Base-by-base conservation (phyloP, 2,113 vertebrate genomes). In the Psammodynastes pulverulentus region DNA sequence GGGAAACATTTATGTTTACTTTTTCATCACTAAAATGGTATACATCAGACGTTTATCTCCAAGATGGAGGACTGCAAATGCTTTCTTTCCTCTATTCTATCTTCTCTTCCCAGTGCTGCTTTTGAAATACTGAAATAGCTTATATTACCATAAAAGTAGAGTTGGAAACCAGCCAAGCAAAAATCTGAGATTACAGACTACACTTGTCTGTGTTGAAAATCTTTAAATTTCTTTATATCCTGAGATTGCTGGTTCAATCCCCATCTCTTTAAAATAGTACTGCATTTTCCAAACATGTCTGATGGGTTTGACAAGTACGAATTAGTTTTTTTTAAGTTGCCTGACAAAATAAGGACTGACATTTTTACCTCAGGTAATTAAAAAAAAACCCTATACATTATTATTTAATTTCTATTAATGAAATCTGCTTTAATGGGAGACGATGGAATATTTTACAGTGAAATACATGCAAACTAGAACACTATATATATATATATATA, bases 171-270 rank as follows among this genome's bases (percentile, higher is more conserved):
- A 86, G 51, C 0, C 86, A 7, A 7, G 87, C 84, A 90, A 49
- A 0, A 3, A 9, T 49, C 3, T 9, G 58, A 88, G 84, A 0
- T 0, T 84, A 24, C 15, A 56, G n/a, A 45, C 13, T 53, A 43
- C 54, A 29, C 43, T 89, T 3, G 48, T 9, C 26, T 92, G 1
- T 9, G 15, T 29, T 54, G 49, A 54, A 54, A 52, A 48, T 51
- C 29, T 90, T 29, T 51, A 43, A 46, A 12, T 4, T 53, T 46
- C 21, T 24, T 13, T 58, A 26, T 89, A 46, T 89, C 7, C 88
- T 62, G 39, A 62, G 6, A 21, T 5, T 88, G n/a, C 26, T 43
- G 52, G 39, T 88, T 26, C 48, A 56, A 2, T 15, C 39, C 21
- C 0, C 34, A 39, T 39, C 12, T 53, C 3, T 51, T 26, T 53